Base-by-base conservation (phyloP, 2,797 vertebrate genomes). In the Sebastes vulpes region DNA sequence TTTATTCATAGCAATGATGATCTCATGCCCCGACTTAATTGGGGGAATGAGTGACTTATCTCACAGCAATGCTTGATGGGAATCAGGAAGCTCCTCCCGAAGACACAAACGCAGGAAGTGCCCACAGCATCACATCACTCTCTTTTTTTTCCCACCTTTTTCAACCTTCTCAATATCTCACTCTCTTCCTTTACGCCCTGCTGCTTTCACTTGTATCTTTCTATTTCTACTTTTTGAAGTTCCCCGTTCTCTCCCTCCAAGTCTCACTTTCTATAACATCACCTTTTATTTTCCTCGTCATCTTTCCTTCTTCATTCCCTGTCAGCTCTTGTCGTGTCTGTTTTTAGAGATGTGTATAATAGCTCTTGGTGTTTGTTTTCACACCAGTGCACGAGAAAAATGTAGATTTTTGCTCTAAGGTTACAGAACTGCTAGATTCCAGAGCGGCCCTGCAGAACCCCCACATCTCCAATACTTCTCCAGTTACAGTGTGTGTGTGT, bases 31-130 rank as follows among this genome's bases (percentile, higher is more conserved):
- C 50, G 3, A 20, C 68, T 72, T 85, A 83, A 71, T 58, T n/a
- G 1, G 7, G 88, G 88, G 84, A 92, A 85, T 84, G 87, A 80
- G 57, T 81, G 71, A 87, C 79, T 72, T 72, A 77, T 77, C 81
- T 79, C 29, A 28, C 85, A 74, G 67, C 77, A 70, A 66, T 70
- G 75, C 84, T 78, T 75, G 84, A 86, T 81, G 72, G 58, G 75
- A 92, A 73, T 89, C 87, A 93, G 91, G 92, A 95, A 94, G 84
- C 90, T 84, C 90, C 89, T 92, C 89, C 93, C 81, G 65, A 50
- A 89, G 75, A 85, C 81, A 85, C 81, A 90, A 91, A 89, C 16
- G 83, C 69, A 89, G 88, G 89, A 94, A 90, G 79, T 67, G 57
- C 71, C 77, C 46, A 54, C 65, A 74, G 57, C 70, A 82, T 86